Base-by-base conservation (phyloP, 1,140 invertebrate genomes). In the Carcinoscorpius rotundicauda region DNA sequence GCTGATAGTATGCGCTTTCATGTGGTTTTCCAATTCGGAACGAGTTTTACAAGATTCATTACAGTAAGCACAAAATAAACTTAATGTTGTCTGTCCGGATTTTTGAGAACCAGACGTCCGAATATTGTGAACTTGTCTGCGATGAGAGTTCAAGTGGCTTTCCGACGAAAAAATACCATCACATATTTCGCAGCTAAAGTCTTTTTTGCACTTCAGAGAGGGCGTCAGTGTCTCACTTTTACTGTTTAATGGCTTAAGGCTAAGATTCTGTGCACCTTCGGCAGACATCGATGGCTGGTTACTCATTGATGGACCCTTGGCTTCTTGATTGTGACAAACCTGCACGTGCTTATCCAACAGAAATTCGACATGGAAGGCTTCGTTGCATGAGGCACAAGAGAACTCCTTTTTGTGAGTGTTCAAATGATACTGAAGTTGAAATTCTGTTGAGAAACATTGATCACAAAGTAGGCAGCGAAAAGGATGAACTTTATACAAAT, bases 331-430 rank as follows among this genome's bases (percentile, higher is more conserved):
- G 72, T 91, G 88, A 71, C 85, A 82, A 53, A 83, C 85, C 72
- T 90, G 85, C 79, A 92, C 85, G 72, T 93, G 90, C 29, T 86
- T 81, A 69, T 93, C 89, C 0, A 90, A 75, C n/a, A 92, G 78
- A 71, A 90, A 93, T 73, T 93, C 90, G 1, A 93, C 88, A 29
- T 90, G 86, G 73, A 93, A 94, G 5, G 87, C 84, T 67, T 93
- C 87, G 4, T 84, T 82, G 75, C 90, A 93, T 66, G 81, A 76
- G 1, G 87, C 85, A 74, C 90, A 94, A 52, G 84, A 82, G 70
- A 89, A 92, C 64, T 87, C 83, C 63, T 84, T 84, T 51, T 84
- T 84, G 72, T 91, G 89, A 5, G 84, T 85, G 5, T 86, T 84
- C 59, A 87, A 73, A 75, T 87, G 89, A 70, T 85, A 83, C 64